phyloP scores from a whole-genome alignment of 2,797 vertebrate species.

The Allochrocebus solatus region DNA sequence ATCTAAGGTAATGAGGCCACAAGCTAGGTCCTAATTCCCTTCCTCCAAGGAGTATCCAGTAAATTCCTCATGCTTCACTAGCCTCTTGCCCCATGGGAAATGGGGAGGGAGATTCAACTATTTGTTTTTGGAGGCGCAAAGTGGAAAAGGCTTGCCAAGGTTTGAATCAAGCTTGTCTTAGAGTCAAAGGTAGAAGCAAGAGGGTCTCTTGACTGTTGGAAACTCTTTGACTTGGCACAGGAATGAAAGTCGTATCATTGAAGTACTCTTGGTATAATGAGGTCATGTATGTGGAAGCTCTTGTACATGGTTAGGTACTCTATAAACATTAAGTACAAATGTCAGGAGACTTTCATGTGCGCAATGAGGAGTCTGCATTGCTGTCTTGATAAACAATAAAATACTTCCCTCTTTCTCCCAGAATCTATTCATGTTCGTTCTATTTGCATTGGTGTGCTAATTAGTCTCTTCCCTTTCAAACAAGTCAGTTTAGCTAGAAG shows the following conservation, averaged over 20 bases:
- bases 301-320: too few species aligned
- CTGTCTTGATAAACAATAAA: background rate
- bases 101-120: background rate
- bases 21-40: background rate
- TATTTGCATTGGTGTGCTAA: background rate
- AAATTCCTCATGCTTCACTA: too few species aligned
- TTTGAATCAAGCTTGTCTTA: background rate
- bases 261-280: background rate
- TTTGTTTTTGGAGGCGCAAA: background rate
- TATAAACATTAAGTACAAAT: background rate
- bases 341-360: background rate
- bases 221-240: background rate
- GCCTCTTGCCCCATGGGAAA: background rate
- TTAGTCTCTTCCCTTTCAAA: background rate
- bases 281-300: background rate
- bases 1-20: background rate
- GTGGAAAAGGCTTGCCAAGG: background rate
- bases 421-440: background rate
- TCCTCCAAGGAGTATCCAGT: background rate
- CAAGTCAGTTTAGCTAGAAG: background rate
- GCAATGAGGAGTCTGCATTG: background rate
- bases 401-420: background rate
- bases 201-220: fast-evolving
- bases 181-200: background rate
- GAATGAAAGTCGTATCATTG: background rate